These are phyloP conservation scores for Rhea americana DNA, from an alignment of 2,113 vertebrate species.

Conservation along the genomic window DNA sequence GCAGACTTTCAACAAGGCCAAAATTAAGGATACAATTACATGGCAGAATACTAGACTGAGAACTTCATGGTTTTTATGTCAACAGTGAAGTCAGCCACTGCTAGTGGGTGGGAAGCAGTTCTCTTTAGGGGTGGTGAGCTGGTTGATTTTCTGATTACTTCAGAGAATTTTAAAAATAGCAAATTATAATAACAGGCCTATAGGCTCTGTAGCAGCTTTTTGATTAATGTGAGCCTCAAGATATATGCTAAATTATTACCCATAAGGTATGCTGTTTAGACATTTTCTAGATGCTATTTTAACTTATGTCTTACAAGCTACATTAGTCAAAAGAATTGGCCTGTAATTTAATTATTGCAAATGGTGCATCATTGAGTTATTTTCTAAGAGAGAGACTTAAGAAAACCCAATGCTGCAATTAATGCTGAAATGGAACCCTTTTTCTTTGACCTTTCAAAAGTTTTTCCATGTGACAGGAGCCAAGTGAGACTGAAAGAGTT, in stretches of 20 bases:
- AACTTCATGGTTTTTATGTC: constrained; percentile 58
- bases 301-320: constrained; percentile 44
- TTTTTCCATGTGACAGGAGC: constrained; percentile 24
- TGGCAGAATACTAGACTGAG: constrained; percentile 52
- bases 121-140: constrained; percentile 61
- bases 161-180: constrained; percentile 67
- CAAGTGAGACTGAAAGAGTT: constrained; percentile 42
- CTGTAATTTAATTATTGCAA: constrained; percentile 61
- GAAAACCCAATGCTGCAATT: constrained; percentile 36
- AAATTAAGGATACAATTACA: constrained; percentile 69
- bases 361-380: constrained; percentile 48
- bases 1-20: constrained; percentile 65
- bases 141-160: constrained; percentile 71
- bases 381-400: constrained; percentile 43
- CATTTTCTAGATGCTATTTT: constrained; percentile 45
- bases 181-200: constrained; percentile 67
- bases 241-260: neutral
- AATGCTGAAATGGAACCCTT: constrained; percentile 50
- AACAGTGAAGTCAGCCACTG: constrained; percentile 63
- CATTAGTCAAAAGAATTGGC: constrained; percentile 51
- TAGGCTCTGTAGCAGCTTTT: constrained; percentile 29
- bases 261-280: constrained; percentile 15
- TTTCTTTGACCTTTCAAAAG: neutral
- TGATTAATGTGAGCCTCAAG: constrained; percentile 51
- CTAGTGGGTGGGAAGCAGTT: constrained; percentile 59